Percentiles rank a stretch among this genome's conserved stretches.
Conservation (phyloP, 2,113 vertebrate species). For the Etheostoma spectabile region DNA sequence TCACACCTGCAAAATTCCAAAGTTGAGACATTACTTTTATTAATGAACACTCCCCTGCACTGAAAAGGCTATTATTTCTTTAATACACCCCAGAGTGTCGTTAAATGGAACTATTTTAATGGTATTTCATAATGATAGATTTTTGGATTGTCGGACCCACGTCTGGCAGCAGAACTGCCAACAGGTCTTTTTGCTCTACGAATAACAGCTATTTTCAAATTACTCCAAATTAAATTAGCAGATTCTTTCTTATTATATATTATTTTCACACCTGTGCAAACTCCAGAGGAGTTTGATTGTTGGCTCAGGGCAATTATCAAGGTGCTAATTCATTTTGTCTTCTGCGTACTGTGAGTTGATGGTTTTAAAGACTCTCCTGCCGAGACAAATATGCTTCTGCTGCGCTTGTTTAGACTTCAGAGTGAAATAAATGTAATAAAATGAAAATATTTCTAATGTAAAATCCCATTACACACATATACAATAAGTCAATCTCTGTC, state of each 20-base stretch:
- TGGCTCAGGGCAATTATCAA: background rate
- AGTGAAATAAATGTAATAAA: background rate
- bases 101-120: conserved; percentile 59
- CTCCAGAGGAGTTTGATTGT: background rate
- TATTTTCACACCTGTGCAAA: background rate
- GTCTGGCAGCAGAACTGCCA: background rate
- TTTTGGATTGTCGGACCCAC: conserved; percentile 25
- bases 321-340: conserved; percentile 8
- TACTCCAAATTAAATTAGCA: conserved; percentile 43
- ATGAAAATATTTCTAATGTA: conserved; percentile 4
- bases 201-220: conserved; percentile 20
- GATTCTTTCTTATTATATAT: background rate
- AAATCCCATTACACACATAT: conserved; percentile 1
- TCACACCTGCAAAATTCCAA: conserved; percentile 73
- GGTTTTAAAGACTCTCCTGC: conserved; percentile 29
- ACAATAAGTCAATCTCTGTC: background rate
- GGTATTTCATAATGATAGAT: conserved; percentile 51
- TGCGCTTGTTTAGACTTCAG: background rate
- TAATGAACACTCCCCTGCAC: conserved; percentile 65
- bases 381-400: conserved; percentile 2
- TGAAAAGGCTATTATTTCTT: conserved; percentile 75
- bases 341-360: background rate
- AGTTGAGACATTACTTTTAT: conserved; percentile 65
- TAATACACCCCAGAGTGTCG: conserved; percentile 68
- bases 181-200: conserved; percentile 4